These are phyloP conservation scores for Tiliacea citrago DNA, from an alignment of 2,888 invertebrate species.

Conservation along the genomic window DNA sequence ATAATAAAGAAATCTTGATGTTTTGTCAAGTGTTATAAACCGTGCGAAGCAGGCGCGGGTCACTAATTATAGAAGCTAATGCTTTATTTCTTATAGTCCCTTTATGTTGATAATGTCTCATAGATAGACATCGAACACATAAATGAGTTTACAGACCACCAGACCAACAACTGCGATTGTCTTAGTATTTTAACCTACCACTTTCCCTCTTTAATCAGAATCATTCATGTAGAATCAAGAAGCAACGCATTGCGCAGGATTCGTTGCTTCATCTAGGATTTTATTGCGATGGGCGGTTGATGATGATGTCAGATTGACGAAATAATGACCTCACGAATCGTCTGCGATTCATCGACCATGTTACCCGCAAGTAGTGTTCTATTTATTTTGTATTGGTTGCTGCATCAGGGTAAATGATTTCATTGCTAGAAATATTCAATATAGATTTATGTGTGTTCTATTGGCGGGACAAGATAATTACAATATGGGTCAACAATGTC, in stretches of 20 bases:
- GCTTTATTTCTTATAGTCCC: background rate
- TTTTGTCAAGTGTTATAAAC: too few species aligned
- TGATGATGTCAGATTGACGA: constrained; percentile 21
- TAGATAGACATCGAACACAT: too few species aligned
- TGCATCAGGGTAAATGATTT: background rate
- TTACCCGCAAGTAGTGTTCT: background rate
- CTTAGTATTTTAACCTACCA: background rate
- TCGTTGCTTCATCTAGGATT: constrained; percentile 36
- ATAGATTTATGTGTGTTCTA: background rate
- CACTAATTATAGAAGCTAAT: background rate
- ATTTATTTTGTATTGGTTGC: background rate
- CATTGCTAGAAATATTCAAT: background rate
- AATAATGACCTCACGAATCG: constrained; percentile 17
- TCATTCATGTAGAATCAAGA: constrained; percentile 15
- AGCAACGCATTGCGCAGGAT: constrained; percentile 24
- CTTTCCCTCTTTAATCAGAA: background rate
- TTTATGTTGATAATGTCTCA: background rate
- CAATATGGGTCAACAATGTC: too few species aligned
- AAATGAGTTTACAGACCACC: background rate
- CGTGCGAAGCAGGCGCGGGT: too few species aligned
- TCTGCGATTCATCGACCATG: background rate
- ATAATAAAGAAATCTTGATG: too few species aligned
- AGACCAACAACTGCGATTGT: background rate
- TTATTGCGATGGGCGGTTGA: constrained; percentile 3
- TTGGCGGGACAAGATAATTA: too few species aligned